Conservation (phyloP, 2,113 vertebrate species). For the Chionomys nivalis region DNA sequence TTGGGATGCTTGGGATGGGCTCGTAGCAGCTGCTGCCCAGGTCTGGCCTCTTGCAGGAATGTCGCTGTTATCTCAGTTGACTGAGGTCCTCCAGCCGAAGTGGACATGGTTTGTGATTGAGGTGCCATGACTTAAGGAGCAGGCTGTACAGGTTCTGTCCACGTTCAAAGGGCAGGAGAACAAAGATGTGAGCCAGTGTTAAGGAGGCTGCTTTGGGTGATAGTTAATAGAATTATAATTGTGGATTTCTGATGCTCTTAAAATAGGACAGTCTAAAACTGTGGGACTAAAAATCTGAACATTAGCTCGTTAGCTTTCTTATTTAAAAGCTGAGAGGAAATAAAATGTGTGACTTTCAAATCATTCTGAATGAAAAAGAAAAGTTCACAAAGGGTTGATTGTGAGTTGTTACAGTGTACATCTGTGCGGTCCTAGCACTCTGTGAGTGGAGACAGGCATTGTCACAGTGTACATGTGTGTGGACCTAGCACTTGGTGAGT, state of each 20-base stretch:
- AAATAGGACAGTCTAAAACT: background rate
- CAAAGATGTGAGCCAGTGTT: slow-evolving; percentile 25
- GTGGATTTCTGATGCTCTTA: background rate
- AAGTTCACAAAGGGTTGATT: slow-evolving; percentile 20
- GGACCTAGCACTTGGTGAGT: background rate
- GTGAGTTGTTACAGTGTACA: no score
- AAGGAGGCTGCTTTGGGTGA: slow-evolving; percentile 21
- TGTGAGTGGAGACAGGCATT: no score
- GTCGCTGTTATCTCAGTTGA: background rate
- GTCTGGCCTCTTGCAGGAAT: slow-evolving; percentile 14
- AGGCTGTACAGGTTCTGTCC: background rate
- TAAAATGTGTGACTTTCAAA: background rate
- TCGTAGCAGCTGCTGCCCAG: slow-evolving; percentile 53
- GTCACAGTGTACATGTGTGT: no score
- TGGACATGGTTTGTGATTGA: slow-evolving; percentile 7
- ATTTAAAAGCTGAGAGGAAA: slow-evolving; percentile 46
- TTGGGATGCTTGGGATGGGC: slow-evolving; percentile 35
- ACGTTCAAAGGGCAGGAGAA: slow-evolving; percentile 31
- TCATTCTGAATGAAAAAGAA: background rate
- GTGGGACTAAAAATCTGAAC: slow-evolving; percentile 1
- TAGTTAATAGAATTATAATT: slow-evolving; percentile 11
- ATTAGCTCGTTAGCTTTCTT: background rate
- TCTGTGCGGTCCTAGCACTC: background rate
- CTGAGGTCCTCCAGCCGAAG: background rate
- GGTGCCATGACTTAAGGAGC: background rate